Conservation (phyloP, 2,888 invertebrate genomes). For the Hemicrepidius hirtus region DNA sequence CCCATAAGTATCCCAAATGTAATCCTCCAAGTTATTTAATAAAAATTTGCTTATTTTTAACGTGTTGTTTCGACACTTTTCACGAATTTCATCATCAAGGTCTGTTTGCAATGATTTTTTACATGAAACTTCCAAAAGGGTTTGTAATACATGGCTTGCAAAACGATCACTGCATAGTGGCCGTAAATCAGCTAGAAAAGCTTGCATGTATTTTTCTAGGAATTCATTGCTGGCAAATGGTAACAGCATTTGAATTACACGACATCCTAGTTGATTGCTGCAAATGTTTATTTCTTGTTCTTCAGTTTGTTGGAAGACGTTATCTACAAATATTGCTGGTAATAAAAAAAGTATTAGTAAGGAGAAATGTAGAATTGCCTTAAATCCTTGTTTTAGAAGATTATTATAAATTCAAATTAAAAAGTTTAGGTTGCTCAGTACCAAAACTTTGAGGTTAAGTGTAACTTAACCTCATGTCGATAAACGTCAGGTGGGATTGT, state of each 20-base stretch:
- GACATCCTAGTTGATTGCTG: slow-evolving; percentile 87
- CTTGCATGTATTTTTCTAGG: slow-evolving; percentile 78
- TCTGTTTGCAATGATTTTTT: slow-evolving; percentile 71
- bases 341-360: slow-evolving; percentile 52
- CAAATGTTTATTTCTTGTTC: slow-evolving; percentile 83
- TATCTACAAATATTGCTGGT: slow-evolving; percentile 81
- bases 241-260: slow-evolving; percentile 84
- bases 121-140: slow-evolving; percentile 77
- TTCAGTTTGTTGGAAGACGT: slow-evolving; percentile 83
- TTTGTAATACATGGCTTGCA: slow-evolving; percentile 87
- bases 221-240: slow-evolving; percentile 79
- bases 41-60: slow-evolving; percentile 84
- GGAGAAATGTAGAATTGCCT: too few relatives aligned
- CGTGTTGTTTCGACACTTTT: slow-evolving; percentile 78
- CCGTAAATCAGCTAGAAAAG: slow-evolving; percentile 80
- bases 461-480: not conserved
- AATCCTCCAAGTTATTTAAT: slow-evolving; percentile 90
- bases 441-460: not conserved
- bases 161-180: slow-evolving; percentile 84
- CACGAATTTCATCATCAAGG: slow-evolving; percentile 60
- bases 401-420: too few relatives aligned
- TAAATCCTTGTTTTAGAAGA: too few relatives aligned
- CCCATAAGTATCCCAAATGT: slow-evolving; percentile 84
- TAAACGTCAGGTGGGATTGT: too few relatives aligned
- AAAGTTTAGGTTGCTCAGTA: not conserved